These are phyloP conservation scores for Clivina fossor DNA, from an alignment of 2,888 invertebrate genomes.

Conservation along the genomic window DNA sequence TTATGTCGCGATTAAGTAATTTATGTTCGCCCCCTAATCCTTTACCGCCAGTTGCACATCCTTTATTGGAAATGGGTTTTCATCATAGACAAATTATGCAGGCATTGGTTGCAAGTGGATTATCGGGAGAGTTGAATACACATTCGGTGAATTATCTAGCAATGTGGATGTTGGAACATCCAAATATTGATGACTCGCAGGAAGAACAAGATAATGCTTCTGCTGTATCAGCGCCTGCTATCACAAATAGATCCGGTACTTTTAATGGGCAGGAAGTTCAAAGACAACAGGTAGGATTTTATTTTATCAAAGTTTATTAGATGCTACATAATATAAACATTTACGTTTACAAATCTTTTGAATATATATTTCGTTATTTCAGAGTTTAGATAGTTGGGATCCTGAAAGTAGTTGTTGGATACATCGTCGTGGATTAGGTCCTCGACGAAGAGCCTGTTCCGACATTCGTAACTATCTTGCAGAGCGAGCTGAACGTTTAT, in stretches of 20 bases:
- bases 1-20: neutral
- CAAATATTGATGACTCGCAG: conserved; percentile 49
- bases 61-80: conserved; percentile 66
- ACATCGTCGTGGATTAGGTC: conserved; percentile 37
- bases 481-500: conserved; percentile 43
- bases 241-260: conserved; percentile 16
- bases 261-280: conserved; percentile 6
- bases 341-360: too few species aligned
- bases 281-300: conserved; percentile 16
- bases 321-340: too few species aligned
- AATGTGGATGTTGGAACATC: conserved; percentile 68
- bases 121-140: conserved; percentile 48
- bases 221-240: conserved; percentile 16
- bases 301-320: too few species aligned
- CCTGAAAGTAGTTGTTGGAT: conserved; percentile 35
- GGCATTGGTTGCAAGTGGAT: conserved; percentile 59
- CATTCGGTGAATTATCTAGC: conserved; percentile 61
- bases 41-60: conserved; percentile 56
- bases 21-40: conserved; percentile 44
- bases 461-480: conserved; percentile 48
- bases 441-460: conserved; percentile 44
- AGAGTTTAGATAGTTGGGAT: conserved; percentile 34
- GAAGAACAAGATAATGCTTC: conserved; percentile 24
- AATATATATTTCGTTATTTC: conserved; percentile 5
- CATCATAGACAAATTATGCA: conserved; percentile 58